Conservation (phyloP, 2,797 vertebrate genomes). For the Geotrypetes seraphini region DNA sequence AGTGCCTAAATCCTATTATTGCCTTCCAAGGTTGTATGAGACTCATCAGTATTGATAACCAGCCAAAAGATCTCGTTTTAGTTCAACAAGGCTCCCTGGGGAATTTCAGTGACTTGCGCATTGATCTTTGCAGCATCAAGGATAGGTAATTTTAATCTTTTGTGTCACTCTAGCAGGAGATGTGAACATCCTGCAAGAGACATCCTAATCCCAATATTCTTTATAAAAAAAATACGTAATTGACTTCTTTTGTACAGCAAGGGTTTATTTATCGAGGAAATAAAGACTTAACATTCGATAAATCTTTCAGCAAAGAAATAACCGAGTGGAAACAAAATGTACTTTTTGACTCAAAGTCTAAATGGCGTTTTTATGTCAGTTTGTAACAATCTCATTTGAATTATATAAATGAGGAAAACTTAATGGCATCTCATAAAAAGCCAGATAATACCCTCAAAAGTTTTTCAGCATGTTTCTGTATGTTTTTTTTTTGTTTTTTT, state of each 20-base stretch:
- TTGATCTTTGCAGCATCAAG: slow-evolving; percentile 90
- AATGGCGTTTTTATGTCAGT: too few species aligned
- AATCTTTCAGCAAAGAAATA: slow-evolving; percentile 37
- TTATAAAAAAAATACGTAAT: slow-evolving; percentile 45
- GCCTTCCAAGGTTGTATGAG: slow-evolving; percentile 93
- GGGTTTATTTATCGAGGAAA: slow-evolving; percentile 36
- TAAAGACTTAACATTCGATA: slow-evolving; percentile 44
- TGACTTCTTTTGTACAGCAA: slow-evolving; percentile 39
- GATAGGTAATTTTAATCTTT: slow-evolving; percentile 80
- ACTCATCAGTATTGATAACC: slow-evolving; percentile 86
- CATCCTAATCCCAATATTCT: slow-evolving; percentile 39
- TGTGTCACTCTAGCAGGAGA: background rate
- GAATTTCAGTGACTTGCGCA: slow-evolving; percentile 82
- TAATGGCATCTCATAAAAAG: too few species aligned
- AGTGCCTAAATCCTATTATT: slow-evolving; percentile 68
- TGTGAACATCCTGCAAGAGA: slow-evolving; percentile 41
- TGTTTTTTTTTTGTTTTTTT: too few species aligned
- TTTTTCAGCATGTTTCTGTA: too few species aligned
- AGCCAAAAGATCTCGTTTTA: slow-evolving; percentile 76
- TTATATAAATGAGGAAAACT: too few species aligned
- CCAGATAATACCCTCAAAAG: too few species aligned
- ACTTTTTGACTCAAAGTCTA: too few species aligned
- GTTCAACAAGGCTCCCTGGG: slow-evolving; percentile 85
- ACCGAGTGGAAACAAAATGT: slow-evolving; percentile 54
- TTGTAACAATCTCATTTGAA: too few species aligned